Evolutionary conservation across 2,888 invertebrate genomes (phyloP), one percentile per base, ranked within the genome.

Genomic region (Orthosia cruda): DNA sequence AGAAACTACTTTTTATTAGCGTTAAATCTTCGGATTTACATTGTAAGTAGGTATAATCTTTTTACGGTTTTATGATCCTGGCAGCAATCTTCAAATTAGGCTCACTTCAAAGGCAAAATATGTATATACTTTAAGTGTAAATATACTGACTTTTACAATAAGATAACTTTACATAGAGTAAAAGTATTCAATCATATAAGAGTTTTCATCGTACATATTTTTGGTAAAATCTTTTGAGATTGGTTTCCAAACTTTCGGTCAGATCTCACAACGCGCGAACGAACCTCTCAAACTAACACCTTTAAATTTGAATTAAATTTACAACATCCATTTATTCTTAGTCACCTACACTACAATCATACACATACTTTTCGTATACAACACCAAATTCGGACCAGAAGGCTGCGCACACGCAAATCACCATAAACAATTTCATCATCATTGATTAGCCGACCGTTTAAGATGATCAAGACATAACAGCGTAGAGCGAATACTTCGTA

Each of bases 391-490:
- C 4, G 18, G n/a, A 40, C 50, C 62, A 32, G n/a, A 61, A 57
- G 2, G 32, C 54, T 32, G 67, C 16, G 54, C 54, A 68, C 16
- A 54, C 49, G 20, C 32, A 26, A 71, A 74, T 58, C 49, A 49
- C 52, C 55, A 58, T 74, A 86, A 78, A 85, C 58, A 58, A 71
- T 85, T 81, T 82, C 71, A 72, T 82, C 82, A 76, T 32, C 62
- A 47, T 69, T 85, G 32, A 82, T 82, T 69, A 82, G 64, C 54
- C 12, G 26, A 57, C 62, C 69, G 68, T 69, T 76, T 62, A 69
- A 71, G 68, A 61, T 69, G 13, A 83, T 77, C 71, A 74, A 73
- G 52, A 83, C 70, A 57, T 9, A 84, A 83, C n/a, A 40, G 47
- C 61, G 52, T 47, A 54, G 45, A 66, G 32, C 64, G 32, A 23